Evolutionary conservation across 2,888 invertebrate species (phyloP).

Genomic region (Seladonia tumulorum): DNA sequence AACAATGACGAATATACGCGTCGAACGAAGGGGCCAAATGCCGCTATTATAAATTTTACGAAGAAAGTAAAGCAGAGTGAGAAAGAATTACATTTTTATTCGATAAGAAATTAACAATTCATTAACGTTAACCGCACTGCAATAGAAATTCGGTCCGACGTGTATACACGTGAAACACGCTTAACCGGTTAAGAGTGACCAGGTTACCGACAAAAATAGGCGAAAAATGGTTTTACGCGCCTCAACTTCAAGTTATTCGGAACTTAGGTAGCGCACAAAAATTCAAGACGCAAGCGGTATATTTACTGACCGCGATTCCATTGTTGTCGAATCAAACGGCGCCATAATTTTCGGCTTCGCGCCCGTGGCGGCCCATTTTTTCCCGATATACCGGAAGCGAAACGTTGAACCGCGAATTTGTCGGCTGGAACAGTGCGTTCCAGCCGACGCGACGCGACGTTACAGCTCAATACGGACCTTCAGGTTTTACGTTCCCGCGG

Average conservation of each 20-base stretch:
- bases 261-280: neutral
- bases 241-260: neutral
- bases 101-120: no score
- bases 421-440: constrained; percentile 6
- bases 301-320: neutral
- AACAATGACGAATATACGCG: no score
- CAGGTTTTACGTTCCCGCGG: constrained; percentile 14
- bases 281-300: neutral
- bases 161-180: no score
- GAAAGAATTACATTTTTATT: no score
- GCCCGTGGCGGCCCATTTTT: constrained; percentile 3
- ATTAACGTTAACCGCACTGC: no score
- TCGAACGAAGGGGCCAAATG: no score
- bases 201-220: no score
- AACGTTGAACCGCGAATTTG: constrained; percentile 27
- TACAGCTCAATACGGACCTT: constrained; percentile 37
- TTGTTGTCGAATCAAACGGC: neutral
- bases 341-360: neutral
- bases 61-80: no score
- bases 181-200: no score
- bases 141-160: no score
- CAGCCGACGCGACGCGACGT: constrained; percentile 1
- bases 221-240: no score
- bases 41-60: no score
- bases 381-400: neutral